Percentiles rank a stretch among this genome's conserved stretches.
Evolutionary conservation across 2,888 invertebrate species (phyloP).

Genomic region (Sylvicola fuscatus): DNA sequence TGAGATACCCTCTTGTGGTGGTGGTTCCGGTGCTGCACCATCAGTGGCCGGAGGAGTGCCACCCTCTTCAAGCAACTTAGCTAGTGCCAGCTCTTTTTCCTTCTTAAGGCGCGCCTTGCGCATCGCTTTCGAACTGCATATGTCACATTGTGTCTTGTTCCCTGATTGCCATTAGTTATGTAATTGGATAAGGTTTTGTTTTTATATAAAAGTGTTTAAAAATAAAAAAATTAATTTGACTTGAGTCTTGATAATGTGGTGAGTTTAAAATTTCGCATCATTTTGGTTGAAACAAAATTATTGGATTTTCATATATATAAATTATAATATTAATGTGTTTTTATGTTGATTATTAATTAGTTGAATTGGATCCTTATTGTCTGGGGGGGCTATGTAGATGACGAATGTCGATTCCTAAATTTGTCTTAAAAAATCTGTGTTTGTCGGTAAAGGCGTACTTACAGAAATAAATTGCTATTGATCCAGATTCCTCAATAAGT

Average conservation of each 20-base stretch:
- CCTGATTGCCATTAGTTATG: conserved; percentile 29
- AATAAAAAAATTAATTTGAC: background rate
- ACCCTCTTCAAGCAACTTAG: conserved; percentile 7
- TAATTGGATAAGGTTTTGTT: background rate
- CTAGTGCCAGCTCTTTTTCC: conserved; percentile 19
- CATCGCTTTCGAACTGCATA: conserved; percentile 55
- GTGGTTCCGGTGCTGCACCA: conserved; percentile 25
- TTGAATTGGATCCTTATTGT: too few species aligned
- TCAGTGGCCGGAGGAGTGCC: conserved; percentile 27
- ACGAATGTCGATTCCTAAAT: too few species aligned
- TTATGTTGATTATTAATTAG: too few species aligned
- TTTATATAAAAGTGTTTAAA: background rate
- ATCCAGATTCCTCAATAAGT: conserved; percentile 58
- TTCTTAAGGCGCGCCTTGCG: conserved; percentile 48
- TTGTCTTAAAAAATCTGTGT: conserved; percentile 3
- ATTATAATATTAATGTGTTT: background rate
- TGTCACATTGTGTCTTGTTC: conserved; percentile 79
- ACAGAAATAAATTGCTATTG: conserved; percentile 85
- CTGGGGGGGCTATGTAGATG: too few species aligned
- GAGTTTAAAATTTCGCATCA: too few species aligned
- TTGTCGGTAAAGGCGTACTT: conserved; percentile 34
- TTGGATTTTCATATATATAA: background rate
- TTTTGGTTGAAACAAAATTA: too few species aligned
- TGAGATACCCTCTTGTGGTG: conserved; percentile 18
- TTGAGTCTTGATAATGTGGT: too few species aligned